phyloP scores from a whole-genome alignment of 2,888 invertebrate species.

The Altica lythri region DNA sequence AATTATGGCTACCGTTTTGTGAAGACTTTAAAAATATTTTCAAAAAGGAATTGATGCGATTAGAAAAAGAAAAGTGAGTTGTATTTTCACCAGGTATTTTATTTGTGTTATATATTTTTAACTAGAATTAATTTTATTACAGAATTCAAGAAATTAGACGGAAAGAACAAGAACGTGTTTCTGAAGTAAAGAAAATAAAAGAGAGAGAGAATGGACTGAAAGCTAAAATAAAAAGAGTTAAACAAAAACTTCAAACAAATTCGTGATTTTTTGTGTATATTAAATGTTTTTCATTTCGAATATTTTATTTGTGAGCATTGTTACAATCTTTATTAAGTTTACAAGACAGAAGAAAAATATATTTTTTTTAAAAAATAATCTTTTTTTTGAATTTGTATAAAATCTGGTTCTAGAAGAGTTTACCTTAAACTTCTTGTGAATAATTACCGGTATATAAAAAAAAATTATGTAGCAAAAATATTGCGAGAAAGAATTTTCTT shows the following conservation, averaged over 20 bases:
- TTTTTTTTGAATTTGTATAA: not conserved
- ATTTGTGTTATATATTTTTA: constrained; percentile 1
- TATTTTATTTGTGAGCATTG: constrained; percentile 37
- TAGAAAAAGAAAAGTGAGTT: constrained; percentile 80
- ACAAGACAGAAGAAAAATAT: constrained; percentile 31
- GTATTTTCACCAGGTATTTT: not conserved
- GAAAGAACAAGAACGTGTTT: constrained; percentile 59
- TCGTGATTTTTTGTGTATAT: constrained; percentile 29
- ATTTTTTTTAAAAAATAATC: constrained; percentile 24
- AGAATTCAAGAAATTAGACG: constrained; percentile 68
- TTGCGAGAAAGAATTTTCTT: too few relatives aligned
- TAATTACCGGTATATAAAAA: not conserved
- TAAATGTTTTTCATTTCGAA: constrained; percentile 32
- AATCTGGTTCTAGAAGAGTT: not conserved
- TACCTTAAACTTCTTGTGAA: not conserved
- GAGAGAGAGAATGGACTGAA: constrained; percentile 70
- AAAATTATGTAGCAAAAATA: too few relatives aligned
- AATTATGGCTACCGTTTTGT: constrained; percentile 87
- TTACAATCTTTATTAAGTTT: constrained; percentile 35
- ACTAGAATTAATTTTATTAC: not conserved
- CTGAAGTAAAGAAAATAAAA: constrained; percentile 63
- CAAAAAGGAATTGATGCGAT: constrained; percentile 86
- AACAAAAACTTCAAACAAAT: constrained; percentile 40
- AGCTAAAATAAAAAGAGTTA: constrained; percentile 65
- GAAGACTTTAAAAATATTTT: constrained; percentile 93